Evolutionary conservation across 1,140 invertebrate genomes (phyloP).

Genomic region (Stratiolaelaps scimitus): DNA sequence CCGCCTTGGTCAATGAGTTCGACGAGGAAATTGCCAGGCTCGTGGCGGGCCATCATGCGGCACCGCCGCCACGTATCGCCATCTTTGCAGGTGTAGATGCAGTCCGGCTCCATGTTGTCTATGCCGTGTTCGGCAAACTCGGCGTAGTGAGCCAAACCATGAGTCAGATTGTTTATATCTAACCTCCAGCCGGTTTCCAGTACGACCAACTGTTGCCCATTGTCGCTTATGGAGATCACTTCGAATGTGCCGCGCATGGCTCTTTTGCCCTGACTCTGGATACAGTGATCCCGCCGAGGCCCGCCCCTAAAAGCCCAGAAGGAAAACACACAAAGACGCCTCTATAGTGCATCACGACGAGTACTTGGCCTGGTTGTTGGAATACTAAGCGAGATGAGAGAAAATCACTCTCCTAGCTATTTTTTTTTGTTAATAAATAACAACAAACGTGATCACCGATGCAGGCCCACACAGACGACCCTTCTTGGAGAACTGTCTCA

Average conservation of each 20-base stretch:
- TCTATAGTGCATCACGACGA: too few relatives aligned
- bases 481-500: too few relatives aligned
- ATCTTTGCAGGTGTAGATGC: conserved; percentile 3
- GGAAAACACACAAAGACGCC: too few relatives aligned
- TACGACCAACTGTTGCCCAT: not conserved
- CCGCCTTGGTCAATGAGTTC: conserved; percentile 9
- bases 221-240: not conserved
- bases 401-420: too few relatives aligned
- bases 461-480: too few relatives aligned
- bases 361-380: too few relatives aligned
- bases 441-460: too few relatives aligned
- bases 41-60: not conserved
- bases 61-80: conserved; percentile 1
- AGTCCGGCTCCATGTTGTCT: not conserved
- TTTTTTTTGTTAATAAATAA: too few relatives aligned
- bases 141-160: not conserved
- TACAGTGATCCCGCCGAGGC: too few relatives aligned
- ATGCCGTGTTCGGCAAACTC: conserved; percentile 2
- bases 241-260: not conserved
- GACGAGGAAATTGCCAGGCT: not conserved
- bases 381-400: too few relatives aligned
- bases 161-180: not conserved
- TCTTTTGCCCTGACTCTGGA: too few relatives aligned
- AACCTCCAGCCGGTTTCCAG: not conserved
- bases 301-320: too few relatives aligned